Percentiles rank a stretch among this genome's conserved stretches.
These are phyloP conservation scores for Trachelipus rathkii DNA, from an alignment of 1,140 invertebrate genomes.

Conservation along the genomic window DNA sequence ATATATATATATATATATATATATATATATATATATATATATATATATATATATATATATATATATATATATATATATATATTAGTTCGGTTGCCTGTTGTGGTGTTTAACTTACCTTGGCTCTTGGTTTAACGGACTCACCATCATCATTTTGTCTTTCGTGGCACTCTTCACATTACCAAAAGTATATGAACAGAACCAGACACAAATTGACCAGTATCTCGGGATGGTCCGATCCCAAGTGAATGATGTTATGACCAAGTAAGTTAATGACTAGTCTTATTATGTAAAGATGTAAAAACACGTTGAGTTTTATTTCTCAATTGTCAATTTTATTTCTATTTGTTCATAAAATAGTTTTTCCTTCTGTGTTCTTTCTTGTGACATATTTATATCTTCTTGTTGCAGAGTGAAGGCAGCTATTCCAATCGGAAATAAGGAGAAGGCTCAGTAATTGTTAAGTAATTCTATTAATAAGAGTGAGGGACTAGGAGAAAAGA, in stretches of 20 bases:
- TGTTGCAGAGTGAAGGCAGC: conserved; percentile 77
- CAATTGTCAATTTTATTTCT: neutral
- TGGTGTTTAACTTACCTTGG: conserved; percentile 95
- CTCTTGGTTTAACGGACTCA: conserved; percentile 97
- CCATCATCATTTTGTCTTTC: conserved; percentile 85
- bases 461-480: neutral
- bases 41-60: no score
- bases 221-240: conserved; percentile 69
- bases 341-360: neutral
- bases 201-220: conserved; percentile 84
- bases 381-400: conserved; percentile 47
- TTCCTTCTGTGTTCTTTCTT: conserved; percentile 17
- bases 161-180: conserved; percentile 91
- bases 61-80: no score
- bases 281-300: conserved; percentile 1
- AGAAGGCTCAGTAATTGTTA: conserved; percentile 67
- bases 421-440: conserved; percentile 84
- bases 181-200: conserved; percentile 96
- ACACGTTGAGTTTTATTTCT: conserved; percentile 2
- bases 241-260: conserved; percentile 79
- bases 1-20: no score
- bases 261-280: no score
- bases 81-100: conserved; percentile 84
- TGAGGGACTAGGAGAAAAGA: neutral
- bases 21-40: no score